Evolutionary conservation across 2,888 invertebrate species (phyloP), one percentile per base, ranked within the genome.

Genomic region (Agriopis aurantiaria): DNA sequence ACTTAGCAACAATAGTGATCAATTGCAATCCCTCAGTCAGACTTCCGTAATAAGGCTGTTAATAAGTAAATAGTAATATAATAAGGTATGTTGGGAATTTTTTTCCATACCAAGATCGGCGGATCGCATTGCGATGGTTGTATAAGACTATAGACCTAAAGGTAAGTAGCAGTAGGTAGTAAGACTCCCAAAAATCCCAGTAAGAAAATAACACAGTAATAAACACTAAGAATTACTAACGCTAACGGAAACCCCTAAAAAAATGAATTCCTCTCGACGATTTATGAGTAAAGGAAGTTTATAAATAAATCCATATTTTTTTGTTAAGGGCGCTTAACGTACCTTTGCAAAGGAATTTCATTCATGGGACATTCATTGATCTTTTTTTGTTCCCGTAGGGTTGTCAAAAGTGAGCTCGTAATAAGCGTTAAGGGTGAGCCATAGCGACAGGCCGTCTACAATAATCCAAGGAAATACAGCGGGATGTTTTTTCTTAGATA

Each of bases 381-480:
- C 72, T 68, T 75, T 80, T 88, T 90, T 91, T 89, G 58, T 90
- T 84, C 80, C 69, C 82, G 78, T 78, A 80, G 84, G 78, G 80
- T 75, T 82, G 79, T 85, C 82, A 87, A 89, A 91, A 87, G 87
- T 84, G 81, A 78, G 76, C 74, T 77, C 78, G 65, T 81, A 80
- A 79, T 77, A 82, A 76, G 74, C 78, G 81, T 85, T 81, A 81
- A 86, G 82, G 79, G 81, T 79, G 82, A 82, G 83, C 88, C 87
- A 87, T 84, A 88, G 86, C 84, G 92, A 89, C 93, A 89, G 80
- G 87, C 90, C 90, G 93, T 93, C 93, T 93, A 81, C 85, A 78
- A 82, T 72, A 85, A 80, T 83, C 80, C 78, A 76, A 79, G 70
- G 69, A 14, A 79, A 82, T 89, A 91, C 86, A 88, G 88, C 62